Evolutionary conservation across 2,888 invertebrate genomes (phyloP), one percentile per base, ranked within the genome.

Genomic region (Dyspetes luteomarginatus): DNA sequence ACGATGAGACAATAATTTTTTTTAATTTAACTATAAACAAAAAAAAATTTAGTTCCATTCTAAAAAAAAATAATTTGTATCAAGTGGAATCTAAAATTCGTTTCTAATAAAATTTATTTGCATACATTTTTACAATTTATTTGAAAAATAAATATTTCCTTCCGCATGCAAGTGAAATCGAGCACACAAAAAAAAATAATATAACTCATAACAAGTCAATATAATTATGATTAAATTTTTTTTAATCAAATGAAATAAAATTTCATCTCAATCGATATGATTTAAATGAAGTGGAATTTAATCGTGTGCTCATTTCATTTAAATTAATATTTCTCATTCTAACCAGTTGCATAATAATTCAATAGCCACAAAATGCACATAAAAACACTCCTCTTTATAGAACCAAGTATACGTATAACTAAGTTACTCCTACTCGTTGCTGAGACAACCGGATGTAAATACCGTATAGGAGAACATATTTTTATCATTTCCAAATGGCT

Each of bases 371-470:
- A 36, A 36, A 36, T 7, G 36, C 36, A 36, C 7, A 36, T 12
- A 36, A 9, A 3, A 36, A 9, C 7, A 2, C n/a, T n/a, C n/a
- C n/a, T n/a, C n/a, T n/a, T n/a, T n/a, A 9, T 2, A 36, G 12
- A 36, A 36, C 7, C 2, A 36, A 4, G 4, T 1, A 5, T 1
- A 1, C 36, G 9, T 7, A 36, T 36, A n/a, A n/a, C n/a, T n/a
- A n/a, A n/a, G n/a, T 36, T 36, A 36, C 12, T 12, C 36, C 7
- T 4, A 9, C 0, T 12, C 9, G 12, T 7, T 0, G 5, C 0
- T 4, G 56, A 15, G 30, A 12, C 2, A 52, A 72, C 62, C 62
- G 72, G 72, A 72, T 62, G n/a, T n/a, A 72, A 26, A 17, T n/a
- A 3, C n/a, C 22, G 17, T 22, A 60, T 30, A 24, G 45, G 15